A percentile compares a stretch with the other conserved stretches of the same genome.
These are phyloP conservation scores for Netelia fuscicornis DNA, from an alignment of 2,888 invertebrate species.

Conservation along the genomic window DNA sequence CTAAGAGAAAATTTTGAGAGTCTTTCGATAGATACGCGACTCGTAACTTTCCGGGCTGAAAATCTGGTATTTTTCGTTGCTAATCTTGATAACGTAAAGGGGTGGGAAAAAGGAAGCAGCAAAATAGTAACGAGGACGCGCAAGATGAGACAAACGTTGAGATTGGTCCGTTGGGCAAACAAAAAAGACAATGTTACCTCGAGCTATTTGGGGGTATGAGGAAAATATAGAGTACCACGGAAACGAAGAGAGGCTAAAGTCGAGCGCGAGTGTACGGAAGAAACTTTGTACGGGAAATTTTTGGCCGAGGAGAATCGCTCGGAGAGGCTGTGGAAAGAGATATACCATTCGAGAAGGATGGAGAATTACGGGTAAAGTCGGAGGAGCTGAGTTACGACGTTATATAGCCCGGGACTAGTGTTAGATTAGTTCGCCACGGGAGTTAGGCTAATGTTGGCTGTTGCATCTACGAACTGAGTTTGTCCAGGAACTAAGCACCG, in stretches of 20 bases:
- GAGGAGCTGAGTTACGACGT: constrained; percentile 60
- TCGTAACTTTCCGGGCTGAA: constrained; percentile 21
- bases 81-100: constrained; percentile 45
- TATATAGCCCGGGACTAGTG: constrained; percentile 78
- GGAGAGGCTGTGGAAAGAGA: constrained; percentile 43
- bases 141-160: constrained; percentile 60
- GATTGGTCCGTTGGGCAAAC: constrained; percentile 60
- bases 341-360: constrained; percentile 44
- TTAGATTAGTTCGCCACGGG: constrained; percentile 82
- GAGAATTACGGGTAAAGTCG: constrained; percentile 62
- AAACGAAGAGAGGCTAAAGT: constrained; percentile 64
- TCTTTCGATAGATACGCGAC: constrained; percentile 6
- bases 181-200: constrained; percentile 58
- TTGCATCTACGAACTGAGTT: constrained; percentile 79
- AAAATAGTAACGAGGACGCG: constrained; percentile 36
- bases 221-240: constrained; percentile 39
- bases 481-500: constrained; percentile 78
- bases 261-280: constrained; percentile 48
- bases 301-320: constrained; percentile 54
- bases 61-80: constrained; percentile 7
- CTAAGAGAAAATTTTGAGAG: constrained; percentile 18
- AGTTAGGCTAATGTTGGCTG: constrained; percentile 81
- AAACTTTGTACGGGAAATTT: constrained; percentile 64
- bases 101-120: not conserved
- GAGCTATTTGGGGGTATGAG: constrained; percentile 29